phyloP scores from a whole-genome alignment of 2,113 vertebrate species.

The Piaya cayana region DNA sequence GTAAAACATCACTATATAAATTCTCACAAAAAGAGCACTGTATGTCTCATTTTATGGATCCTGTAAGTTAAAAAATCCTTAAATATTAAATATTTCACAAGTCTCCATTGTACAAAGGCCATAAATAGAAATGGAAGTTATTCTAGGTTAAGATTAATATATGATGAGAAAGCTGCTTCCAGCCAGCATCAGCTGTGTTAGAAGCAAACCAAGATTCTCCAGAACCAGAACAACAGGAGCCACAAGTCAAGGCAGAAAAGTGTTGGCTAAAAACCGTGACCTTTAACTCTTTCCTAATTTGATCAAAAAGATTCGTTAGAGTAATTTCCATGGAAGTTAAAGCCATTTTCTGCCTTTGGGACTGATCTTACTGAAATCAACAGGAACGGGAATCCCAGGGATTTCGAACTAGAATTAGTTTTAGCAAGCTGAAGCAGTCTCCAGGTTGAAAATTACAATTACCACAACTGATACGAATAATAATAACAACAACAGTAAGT shows the following conservation, averaged over 20 bases:
- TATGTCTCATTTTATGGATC: neutral
- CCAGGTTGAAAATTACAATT: neutral
- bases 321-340: neutral
- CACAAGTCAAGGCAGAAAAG: neutral
- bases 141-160: neutral
- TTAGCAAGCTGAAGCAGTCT: neutral
- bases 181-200: neutral
- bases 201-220: neutral
- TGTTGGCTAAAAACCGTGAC: neutral
- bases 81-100: neutral
- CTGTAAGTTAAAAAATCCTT: neutral
- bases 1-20: neutral
- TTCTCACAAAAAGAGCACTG: neutral
- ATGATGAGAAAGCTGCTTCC: neutral
- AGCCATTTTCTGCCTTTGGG: neutral
- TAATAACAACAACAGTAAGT: neutral
- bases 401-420: neutral
- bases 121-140: neutral
- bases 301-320: neutral
- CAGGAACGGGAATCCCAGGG: neutral
- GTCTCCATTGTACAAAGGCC: neutral
- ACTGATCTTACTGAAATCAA: neutral
- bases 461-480: neutral
- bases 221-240: neutral
- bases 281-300: neutral